A percentile compares a stretch with the other conserved stretches of the same genome.
phyloP scores from a whole-genome alignment of 92 coral and sea anemone genomes.

The Plumapathes pennacea region DNA sequence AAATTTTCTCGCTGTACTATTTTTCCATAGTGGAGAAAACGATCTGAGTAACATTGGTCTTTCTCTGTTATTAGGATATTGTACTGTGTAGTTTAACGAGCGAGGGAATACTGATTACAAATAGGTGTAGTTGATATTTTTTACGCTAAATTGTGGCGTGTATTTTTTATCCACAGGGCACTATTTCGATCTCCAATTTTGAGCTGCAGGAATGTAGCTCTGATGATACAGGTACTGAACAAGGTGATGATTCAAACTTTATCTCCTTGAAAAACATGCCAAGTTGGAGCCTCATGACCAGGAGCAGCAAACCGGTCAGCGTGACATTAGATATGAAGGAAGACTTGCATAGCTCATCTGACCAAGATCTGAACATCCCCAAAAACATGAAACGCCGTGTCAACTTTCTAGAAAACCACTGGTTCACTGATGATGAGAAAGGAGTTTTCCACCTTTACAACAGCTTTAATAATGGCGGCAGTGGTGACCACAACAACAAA shows the following conservation, averaged over 20 bases:
- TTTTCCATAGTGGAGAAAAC: too few relatives aligned
- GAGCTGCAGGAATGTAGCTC: background rate
- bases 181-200: conserved; percentile 19
- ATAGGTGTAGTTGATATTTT: too few relatives aligned
- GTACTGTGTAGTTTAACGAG: too few relatives aligned
- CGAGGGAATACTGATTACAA: too few relatives aligned
- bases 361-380: conserved; percentile 5
- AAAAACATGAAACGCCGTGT: conserved; percentile 2
- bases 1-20: too few relatives aligned
- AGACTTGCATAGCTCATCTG: background rate
- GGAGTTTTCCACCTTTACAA: conserved; percentile 29
- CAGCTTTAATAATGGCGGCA: conserved; percentile 34
- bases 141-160: too few relatives aligned
- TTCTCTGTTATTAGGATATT: too few relatives aligned
- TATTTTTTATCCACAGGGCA: conserved; percentile 4
- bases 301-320: background rate
- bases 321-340: conserved; percentile 20
- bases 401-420: conserved; percentile 4
- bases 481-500: conserved; percentile 7
- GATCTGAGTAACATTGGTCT: too few relatives aligned
- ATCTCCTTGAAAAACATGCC: background rate
- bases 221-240: background rate
- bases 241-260: too few relatives aligned
- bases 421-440: conserved; percentile 21
- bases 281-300: conserved; percentile 5